These are phyloP conservation scores for Heterotilapia buettikoferi DNA, from an alignment of 2,113 vertebrate genomes.

Conservation along the genomic window DNA sequence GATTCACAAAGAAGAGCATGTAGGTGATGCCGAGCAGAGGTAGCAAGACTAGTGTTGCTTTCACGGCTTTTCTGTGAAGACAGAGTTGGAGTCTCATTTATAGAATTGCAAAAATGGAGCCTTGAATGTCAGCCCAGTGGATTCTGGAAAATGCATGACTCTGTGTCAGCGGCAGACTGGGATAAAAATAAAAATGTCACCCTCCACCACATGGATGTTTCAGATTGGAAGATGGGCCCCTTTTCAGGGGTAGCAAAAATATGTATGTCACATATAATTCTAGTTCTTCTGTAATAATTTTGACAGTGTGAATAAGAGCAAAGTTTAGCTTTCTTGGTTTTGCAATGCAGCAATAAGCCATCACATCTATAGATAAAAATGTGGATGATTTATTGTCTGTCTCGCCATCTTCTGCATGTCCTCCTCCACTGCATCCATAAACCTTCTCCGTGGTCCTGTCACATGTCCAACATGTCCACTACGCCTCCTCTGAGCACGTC, in stretches of 20 bases:
- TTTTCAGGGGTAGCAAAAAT: background rate
- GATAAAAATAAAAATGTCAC: background rate
- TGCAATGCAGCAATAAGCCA: background rate
- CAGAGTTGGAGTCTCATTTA: background rate
- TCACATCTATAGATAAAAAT: background rate
- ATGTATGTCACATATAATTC: background rate
- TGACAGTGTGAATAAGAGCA: background rate
- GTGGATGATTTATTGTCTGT: background rate
- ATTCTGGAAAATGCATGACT: background rate
- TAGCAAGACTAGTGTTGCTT: constrained; percentile 91
- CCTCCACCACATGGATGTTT: background rate
- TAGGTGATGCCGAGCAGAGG: constrained; percentile 96
- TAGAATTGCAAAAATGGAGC: background rate
- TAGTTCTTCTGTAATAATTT: background rate
- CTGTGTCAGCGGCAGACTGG: background rate
- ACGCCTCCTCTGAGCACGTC: background rate
- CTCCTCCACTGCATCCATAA: background rate
- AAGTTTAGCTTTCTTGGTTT: background rate
- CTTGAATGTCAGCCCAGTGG: background rate
- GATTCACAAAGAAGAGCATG: constrained; percentile 97
- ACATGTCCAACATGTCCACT: background rate
- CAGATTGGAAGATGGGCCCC: background rate
- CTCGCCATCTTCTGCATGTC: background rate
- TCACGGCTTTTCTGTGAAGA: constrained; percentile 90
- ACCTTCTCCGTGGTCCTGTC: background rate